Evolutionary conservation across 2,113 vertebrate genomes (phyloP), one percentile per base, ranked within the genome.

Genomic region (Pampusana beccarii): DNA sequence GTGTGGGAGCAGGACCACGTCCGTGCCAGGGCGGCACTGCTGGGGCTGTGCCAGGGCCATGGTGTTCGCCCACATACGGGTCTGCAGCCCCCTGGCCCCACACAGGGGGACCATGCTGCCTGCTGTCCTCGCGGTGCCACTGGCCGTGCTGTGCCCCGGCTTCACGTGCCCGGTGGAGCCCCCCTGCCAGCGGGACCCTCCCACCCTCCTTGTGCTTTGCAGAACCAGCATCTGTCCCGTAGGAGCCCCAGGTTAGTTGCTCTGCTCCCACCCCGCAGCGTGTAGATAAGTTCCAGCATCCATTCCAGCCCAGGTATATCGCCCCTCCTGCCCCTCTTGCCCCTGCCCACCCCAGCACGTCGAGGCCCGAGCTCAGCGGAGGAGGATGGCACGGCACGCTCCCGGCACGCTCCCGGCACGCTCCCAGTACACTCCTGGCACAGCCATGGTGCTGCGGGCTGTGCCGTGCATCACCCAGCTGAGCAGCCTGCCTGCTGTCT

Each of bases 151-250:
- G 94, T 21, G 51, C 72, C 95, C 97, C 60, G 23, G 88, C 93
- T 79, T 51, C 42, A 5, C 2, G 13, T 31, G 65, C 71, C 92
- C 29, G 0, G 21, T 2, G n/a, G 54, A 67, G 69, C 42, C 40
- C 65, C 79, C 38, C 34, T 2, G 44, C 57, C 80, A 7, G 4
- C 2, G 1, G 80, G 33, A 51, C 78, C 53, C 69, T n/a, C 77
- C 83, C 58, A 24, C 70, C 26, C 33, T 29, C 65, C 61, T 72
- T 2, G 36, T 56, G 97, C 97, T 95, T 97, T 51, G 92, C 94
- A 80, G 82, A 54, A 24, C 54, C 77, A 8, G 40, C 25, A 16
- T 38, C 53, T 5, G 29, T 64, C 46, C 95, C 15, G 24, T 84
- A 87, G 67, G n/a, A 85, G 54, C 24, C 25, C 89, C 84, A 4